A percentile compares a stretch with the other conserved stretches of the same genome.
Conservation (phyloP, 2,797 vertebrate genomes). For the Neoniphon sammara region DNA sequence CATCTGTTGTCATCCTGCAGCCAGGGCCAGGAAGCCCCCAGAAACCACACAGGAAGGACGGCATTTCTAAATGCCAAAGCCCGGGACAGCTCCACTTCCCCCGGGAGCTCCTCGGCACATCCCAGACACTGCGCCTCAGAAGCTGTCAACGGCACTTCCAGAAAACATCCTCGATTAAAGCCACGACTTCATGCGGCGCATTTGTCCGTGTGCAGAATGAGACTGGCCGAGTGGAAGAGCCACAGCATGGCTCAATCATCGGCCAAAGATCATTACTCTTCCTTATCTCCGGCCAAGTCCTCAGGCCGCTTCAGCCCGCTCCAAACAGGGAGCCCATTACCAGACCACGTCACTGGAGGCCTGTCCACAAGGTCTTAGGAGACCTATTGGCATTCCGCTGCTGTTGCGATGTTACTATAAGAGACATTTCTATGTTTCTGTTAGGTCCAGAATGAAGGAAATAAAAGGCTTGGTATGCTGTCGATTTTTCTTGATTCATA, state of each 20-base stretch:
- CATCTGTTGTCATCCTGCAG: constrained; percentile 78
- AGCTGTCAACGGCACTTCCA: constrained; percentile 50
- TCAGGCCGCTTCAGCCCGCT: constrained; percentile 52
- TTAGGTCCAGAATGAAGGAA: not conserved
- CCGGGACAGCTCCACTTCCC: constrained; percentile 54
- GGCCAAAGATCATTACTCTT: constrained; percentile 76
- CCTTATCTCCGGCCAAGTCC: constrained; percentile 69
- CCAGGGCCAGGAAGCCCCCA: constrained; percentile 71
- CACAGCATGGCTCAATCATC: constrained; percentile 62
- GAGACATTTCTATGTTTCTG: constrained; percentile 19
- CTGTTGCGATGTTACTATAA: constrained; percentile 23
- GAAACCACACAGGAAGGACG: constrained; percentile 67
- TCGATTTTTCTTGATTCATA: not conserved
- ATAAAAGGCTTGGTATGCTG: not conserved
- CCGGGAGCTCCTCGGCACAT: constrained; percentile 55
- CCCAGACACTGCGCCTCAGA: constrained; percentile 63
- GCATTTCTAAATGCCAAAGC: constrained; percentile 72
- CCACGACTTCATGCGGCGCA: constrained; percentile 58
- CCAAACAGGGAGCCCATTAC: constrained; percentile 66
- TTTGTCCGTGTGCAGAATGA: constrained; percentile 65
- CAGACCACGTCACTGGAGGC: constrained; percentile 50
- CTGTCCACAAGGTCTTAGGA: constrained; percentile 42
- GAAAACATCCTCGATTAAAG: constrained; percentile 61
- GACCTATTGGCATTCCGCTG: constrained; percentile 54
- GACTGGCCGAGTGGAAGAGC: constrained; percentile 62